A percentile compares a stretch with the other conserved stretches of the same genome.
Evolutionary conservation across 2,888 invertebrate species (phyloP).

Genomic region (Leucania comma): DNA sequence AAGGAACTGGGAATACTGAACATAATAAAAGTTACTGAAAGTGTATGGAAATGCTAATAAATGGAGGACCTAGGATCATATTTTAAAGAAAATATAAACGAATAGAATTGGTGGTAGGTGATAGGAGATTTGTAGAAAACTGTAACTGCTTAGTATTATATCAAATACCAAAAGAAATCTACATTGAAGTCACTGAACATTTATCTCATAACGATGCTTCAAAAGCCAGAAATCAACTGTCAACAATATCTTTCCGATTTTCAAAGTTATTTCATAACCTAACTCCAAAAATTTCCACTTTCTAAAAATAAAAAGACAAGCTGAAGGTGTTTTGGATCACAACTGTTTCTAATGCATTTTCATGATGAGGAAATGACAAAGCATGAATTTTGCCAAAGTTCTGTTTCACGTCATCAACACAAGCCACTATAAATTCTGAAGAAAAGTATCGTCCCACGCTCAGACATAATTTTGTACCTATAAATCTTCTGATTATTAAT

Average conservation of each 20-base stretch:
- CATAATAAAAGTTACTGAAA: conserved; percentile 50
- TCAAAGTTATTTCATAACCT: too few species aligned
- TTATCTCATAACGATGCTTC: not conserved
- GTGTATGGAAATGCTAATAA: conserved; percentile 47
- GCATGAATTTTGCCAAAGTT: conserved; percentile 30
- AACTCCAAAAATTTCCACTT: too few species aligned
- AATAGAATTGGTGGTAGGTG: conserved; percentile 13
- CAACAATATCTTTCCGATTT: too few species aligned
- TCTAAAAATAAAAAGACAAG: not conserved
- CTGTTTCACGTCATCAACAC: not conserved
- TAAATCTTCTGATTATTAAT: conserved; percentile 37
- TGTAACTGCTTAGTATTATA: not conserved
- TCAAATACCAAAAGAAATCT: too few species aligned
- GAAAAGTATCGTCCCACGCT: conserved; percentile 37
- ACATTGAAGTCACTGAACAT: not conserved
- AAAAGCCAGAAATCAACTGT: not conserved
- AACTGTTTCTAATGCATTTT: not conserved
- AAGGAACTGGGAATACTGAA: conserved; percentile 45
- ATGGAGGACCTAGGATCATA: conserved; percentile 8
- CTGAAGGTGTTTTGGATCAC: not conserved
- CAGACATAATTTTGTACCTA: conserved; percentile 5
- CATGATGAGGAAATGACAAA: conserved; percentile 19
- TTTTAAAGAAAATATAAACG: conserved; percentile 10
- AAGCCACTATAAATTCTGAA: conserved; percentile 23
- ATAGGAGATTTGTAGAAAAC: conserved; percentile 1